phyloP scores from a whole-genome alignment of 1,140 invertebrate genomes.

The Trachymyrmex cornetzi region DNA sequence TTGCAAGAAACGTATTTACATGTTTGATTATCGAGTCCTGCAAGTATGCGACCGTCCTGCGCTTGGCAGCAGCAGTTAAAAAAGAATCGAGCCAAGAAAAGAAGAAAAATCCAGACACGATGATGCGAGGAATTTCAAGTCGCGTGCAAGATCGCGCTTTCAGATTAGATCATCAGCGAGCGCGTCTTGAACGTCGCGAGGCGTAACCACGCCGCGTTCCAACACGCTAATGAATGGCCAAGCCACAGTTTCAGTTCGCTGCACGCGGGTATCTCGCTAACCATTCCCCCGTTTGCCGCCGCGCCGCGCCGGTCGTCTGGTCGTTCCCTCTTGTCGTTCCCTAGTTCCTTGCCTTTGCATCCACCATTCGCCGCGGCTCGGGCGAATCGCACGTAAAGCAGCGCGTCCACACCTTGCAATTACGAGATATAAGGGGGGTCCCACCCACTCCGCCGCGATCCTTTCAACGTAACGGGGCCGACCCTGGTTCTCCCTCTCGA shows the following conservation, averaged over 20 bases:
- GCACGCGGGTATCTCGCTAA: slow-evolving; percentile 40
- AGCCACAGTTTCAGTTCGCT: slow-evolving; percentile 22
- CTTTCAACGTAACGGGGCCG: slow-evolving; percentile 58
- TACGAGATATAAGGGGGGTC: slow-evolving; percentile 73
- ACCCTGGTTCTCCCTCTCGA: slow-evolving; percentile 43
- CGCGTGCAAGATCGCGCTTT: slow-evolving; percentile 44
- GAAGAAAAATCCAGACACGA: neutral
- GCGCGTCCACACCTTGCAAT: slow-evolving; percentile 74
- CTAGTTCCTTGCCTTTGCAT: slow-evolving; percentile 39
- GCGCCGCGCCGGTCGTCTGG: neutral
- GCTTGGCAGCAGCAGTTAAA: neutral
- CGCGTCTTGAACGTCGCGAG: slow-evolving; percentile 33
- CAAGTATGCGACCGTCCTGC: neutral
- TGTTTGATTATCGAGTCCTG: neutral
- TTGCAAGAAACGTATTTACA: neutral
- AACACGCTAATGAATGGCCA: slow-evolving; percentile 55
- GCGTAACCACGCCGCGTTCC: slow-evolving; percentile 25
- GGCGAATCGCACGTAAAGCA: slow-evolving; percentile 72
- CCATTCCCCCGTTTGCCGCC: slow-evolving; percentile 40
- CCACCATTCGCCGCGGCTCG: slow-evolving; percentile 60
- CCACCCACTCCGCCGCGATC: slow-evolving; percentile 73
- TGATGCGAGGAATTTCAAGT: slow-evolving; percentile 24
- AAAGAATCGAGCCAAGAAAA: neutral
- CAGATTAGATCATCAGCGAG: slow-evolving; percentile 52
- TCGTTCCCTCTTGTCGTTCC: slow-evolving; percentile 27